Base-by-base conservation (phyloP, 2,113 vertebrate genomes). In the Anser brachyrhynchus region DNA sequence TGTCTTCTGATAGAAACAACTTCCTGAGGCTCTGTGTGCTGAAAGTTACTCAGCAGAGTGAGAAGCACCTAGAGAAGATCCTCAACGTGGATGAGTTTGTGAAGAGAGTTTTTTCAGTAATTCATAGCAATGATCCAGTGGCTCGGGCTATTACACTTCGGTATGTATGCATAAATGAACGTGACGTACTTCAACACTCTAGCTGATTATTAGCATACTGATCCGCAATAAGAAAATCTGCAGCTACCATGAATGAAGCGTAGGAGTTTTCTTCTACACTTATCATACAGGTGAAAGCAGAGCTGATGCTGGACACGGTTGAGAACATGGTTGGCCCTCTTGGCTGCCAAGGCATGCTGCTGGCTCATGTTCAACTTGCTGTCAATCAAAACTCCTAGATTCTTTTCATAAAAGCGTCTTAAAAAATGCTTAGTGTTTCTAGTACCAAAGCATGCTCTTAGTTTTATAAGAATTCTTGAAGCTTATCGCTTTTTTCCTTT, bases 51-150 rank as follows among this genome's bases (percentile, higher is more conserved):
- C 99, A 99, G 66, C 99, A 99, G 97, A 99, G 99, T 37, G 99
- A 99, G 97, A 99, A 99, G 92, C 99, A 99, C 92, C 96, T 99
- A 43, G 99, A 99, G 96, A 99, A 99, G 97, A 99, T 99, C 93
- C 98, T 99, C 37, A 99, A 99, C 9, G 99, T 99, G 93, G 99
- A 99, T 74, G 99, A 99, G 87, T 99, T 99, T 97, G 99, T 99
- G 58, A 99, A 99, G 97, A 98, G 99, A 89, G 98, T 99, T 75
- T 99, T 99, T 96, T 99, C 99, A 7, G 99, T 99, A 87, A 99
- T 99, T 90, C 99, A 99, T 7, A 99, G 99, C 95, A 99, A 99
- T 10, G 99, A 99, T 83, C 99, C 99, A 0, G 99, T 99, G 81
- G 99, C 99, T 81, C 98, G 99, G 95, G 99, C 99, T 67, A 99